Evolutionary conservation across 2,888 invertebrate genomes (phyloP), one percentile per base, ranked within the genome.

Genomic region (Drosophila aldrichi): DNA sequence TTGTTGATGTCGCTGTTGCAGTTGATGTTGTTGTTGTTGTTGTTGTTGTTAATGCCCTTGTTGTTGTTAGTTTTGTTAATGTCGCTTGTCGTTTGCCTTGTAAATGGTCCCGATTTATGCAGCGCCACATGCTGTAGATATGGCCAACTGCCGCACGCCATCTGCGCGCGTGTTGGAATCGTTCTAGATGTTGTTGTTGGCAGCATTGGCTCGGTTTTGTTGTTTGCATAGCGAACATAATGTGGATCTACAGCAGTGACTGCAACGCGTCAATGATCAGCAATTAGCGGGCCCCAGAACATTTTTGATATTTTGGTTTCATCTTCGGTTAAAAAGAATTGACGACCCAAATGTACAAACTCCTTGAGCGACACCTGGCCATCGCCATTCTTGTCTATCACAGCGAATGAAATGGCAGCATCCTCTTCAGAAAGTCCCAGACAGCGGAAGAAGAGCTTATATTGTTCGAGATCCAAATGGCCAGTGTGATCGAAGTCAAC

Each of bases 241-340:
- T 79, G 1, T 49, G 10, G 69, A 76, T 82, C 88, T 85, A 87
- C 85, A 86, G 86, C 83, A 74, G 88, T 85, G 83, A 69, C 88
- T 82, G 82, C 73, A 69, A 62, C 85, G 60, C 91, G 91, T 92
- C 91, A 92, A 84, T 95, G 94, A 77, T 95, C 94, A 70, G 94
- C 93, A 65, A 94, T 94, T 55, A 97, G 93, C 10, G 97, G 97
- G 36, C 97, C 97, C 97, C 97, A 97, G 90, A 97, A 97, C 94
- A 96, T 95, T 93, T 96, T 96, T 84, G 97, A 97, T 70, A 97
- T 95, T 79, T 94, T 94, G 4, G 93, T 94, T 81, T 96, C 95
- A 91, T 97, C 96, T 90, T 97, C 96, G 0, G 96, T 95, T 58
- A 96, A 93, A 93, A 97, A 97, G 92, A 95, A 97, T 76, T 97